Evolutionary conservation across 2,888 invertebrate species (phyloP), one percentile per base, ranked within the genome.

Genomic region (Orgyia antiqua): DNA sequence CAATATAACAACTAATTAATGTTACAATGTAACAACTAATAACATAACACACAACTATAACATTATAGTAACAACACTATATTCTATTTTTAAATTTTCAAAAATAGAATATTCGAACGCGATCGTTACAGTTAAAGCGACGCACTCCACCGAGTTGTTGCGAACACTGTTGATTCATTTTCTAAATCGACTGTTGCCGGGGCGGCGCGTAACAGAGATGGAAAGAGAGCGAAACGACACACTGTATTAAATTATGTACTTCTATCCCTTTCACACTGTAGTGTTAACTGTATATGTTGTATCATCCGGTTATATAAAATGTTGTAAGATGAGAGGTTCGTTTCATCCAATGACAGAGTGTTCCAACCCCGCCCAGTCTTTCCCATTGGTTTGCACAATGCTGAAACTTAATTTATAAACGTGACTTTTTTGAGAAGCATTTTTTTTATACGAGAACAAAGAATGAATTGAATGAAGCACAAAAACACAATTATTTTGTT

Each of bases 231-330:
- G 73, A 69, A 72, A 69, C 72, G 78, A 76, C 71, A 83, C 82
- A 82, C 79, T 79, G 80, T 82, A 70, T 73, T 64, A 58, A 63
- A 52, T 61, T 57, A 39, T 41, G 48, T 71, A 65, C 46, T 67
- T 48, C 63, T 58, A 45, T 83, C 84, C 53, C 72, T 45, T 58
- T 83, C 76, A 20, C 66, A 40, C 79, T 65, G 61, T 61, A 78
- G 60, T 78, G 75, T 75, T 80, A 79, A 84, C 83, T 84, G 84
- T 84, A 84, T 82, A 83, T 83, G 80, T 82, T 84, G 86, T 86
- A 87, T 84, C 86, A 82, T 73, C 72, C 72, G 75, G 82, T 79
- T 84, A 84, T 84, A 83, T 83, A 84, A 84, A 84, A 77, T 84
- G 83, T 83, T 72, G 74, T 76, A 73, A 83, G 82, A 66, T 68